These are phyloP conservation scores for Anguilla anguilla DNA, from an alignment of 2,797 vertebrate genomes.

Conservation along the genomic window DNA sequence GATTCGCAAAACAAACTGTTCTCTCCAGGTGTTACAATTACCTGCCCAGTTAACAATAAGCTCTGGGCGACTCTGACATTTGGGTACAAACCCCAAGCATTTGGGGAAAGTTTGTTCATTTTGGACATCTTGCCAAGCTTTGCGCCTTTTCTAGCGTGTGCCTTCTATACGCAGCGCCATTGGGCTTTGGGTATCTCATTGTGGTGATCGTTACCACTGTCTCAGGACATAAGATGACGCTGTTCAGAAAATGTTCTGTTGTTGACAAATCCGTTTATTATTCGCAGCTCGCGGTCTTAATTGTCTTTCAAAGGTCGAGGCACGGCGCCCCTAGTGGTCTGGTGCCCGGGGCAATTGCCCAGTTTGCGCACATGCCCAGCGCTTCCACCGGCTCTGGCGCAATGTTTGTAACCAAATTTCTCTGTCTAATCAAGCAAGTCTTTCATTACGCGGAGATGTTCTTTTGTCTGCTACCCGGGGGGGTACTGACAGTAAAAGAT, in stretches of 20 bases:
- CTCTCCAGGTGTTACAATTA: no score
- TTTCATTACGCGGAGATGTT: background rate
- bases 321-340: background rate
- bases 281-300: no score
- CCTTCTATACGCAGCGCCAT: no score
- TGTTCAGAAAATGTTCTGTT: background rate
- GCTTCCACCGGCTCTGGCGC: background rate
- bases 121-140: background rate
- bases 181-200: background rate
- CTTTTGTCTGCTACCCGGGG: background rate
- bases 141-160: background rate
- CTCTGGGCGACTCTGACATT: no score
- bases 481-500: conserved; percentile 2
- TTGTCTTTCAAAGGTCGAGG: background rate
- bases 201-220: background rate
- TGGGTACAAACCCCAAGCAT: no score
- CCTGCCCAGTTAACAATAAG: no score
- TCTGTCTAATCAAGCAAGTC: background rate
- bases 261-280: background rate
- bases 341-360: background rate
- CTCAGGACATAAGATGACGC: background rate
- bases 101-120: background rate
- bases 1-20: no score
- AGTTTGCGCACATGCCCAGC: background rate
- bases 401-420: background rate